Evolutionary conservation across 2,113 vertebrate species (phyloP), one percentile per base, ranked within the genome.

Genomic region (Dipodomys stephensi): DNA sequence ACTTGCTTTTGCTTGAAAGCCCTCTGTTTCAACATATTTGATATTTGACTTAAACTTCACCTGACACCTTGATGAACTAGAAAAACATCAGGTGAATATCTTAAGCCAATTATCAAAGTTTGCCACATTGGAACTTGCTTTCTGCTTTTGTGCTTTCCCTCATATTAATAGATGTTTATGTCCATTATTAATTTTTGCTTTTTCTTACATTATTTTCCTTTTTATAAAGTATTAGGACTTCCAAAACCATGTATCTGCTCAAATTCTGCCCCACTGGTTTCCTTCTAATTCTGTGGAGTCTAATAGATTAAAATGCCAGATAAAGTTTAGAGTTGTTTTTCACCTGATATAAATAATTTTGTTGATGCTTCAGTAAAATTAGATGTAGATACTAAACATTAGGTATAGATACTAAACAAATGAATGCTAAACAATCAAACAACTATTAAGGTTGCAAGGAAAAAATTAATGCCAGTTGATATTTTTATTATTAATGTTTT

Each of bases 241-340:
- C n/a, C 15, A 62, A 84, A 90, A 76, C 27, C 27, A 39, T 71
- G 35, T 1, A 53, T 88, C 2, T 18, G 30, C 18, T 4, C 69
- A 86, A n/a, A 11, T 30, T 73, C 35, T 62, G 1, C 23, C 19
- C 87, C 84, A 68, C 46, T 39, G 13, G 62, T 79, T 53, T 11
- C 44, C 5, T 77, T 69, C 73, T 71, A 28, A 84, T 68, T 49
- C 86, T 13, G 35, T 68, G 82, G 39, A 12, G 15, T 67, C n/a
- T 49, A 80, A 69, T 65, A 46, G 30, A 57, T 86, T 82, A 83
- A 83, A 72, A 35, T 89, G 27, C 19, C 22, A 86, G 80, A 62
- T 83, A 67, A 83, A 23, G 15, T 81, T 85, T 88, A 77, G 79
- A 90, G n/a, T 12, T 25, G 84, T 35, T 89, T 92, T 90, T 76